Evolutionary conservation across 2,888 invertebrate species (phyloP), one percentile per base, ranked within the genome.

Genomic region (Sesamia inferens): DNA sequence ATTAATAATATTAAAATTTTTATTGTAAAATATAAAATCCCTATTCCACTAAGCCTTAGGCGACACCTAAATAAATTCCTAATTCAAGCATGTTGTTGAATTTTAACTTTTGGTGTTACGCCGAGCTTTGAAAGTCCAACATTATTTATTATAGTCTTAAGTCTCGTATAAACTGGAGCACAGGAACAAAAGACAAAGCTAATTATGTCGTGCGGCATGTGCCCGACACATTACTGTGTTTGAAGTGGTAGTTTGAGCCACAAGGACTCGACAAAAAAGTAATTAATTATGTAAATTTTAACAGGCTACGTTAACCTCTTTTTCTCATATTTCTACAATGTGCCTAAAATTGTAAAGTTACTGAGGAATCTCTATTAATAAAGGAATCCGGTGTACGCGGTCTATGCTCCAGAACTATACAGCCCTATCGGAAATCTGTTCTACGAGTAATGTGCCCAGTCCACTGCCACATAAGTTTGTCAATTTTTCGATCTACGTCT

Each of bases 271-370:
- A 42, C 39, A 44, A 39, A 65, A 47, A 55, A 55, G 0, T n/a
- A 44, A 76, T 48, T 62, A 61, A 74, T 74, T 51, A 81, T 75
- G 51, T n/a, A 81, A 48, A 76, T 51, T 79, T 74, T 58, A 62
- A 57, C 44, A 16, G 48, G 31, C 31, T 44, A 55, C n/a, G 10
- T 71, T 39, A 47, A 22, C 24, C 19, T 22, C 2, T 74, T 79
- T 74, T 39, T 7, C 11, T n/a, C 19, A 19, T 58, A 51, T 47
- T 79, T 13, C 8, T 13, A n/a, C 19, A n/a, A 22, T n/a, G 22
- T 42, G 14, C 3, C 8, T 8, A 61, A 79, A 79, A 73, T 79
- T 55, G n/a, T 47, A 19, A 61, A 55, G 24, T 61, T 22, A 22
- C 19, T 42, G 5, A 39, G 14, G 11, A 54, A 42, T 48, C 31